phyloP scores from a whole-genome alignment of 2,888 invertebrate species.

The Galerucella calmariensis region DNA sequence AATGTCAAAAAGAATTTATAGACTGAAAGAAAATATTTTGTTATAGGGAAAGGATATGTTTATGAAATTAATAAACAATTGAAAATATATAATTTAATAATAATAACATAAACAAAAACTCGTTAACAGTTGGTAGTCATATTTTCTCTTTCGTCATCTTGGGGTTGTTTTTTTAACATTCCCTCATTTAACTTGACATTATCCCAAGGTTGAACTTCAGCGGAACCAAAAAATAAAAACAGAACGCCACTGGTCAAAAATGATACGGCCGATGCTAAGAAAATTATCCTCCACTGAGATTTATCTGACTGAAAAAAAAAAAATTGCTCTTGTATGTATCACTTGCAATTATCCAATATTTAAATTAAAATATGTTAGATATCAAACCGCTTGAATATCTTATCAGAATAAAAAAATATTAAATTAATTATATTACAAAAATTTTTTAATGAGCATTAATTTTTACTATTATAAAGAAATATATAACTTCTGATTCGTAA shows the following conservation, averaged over 20 bases:
- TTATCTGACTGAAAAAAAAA: slow-evolving; percentile 44
- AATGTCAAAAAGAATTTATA: no score
- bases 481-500: no score
- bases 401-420: no score
- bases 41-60: not conserved
- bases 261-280: slow-evolving; percentile 43
- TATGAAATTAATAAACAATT: not conserved
- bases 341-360: slow-evolving; percentile 10
- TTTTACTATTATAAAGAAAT: no score
- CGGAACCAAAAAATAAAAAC: slow-evolving; percentile 41
- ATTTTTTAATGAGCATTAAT: no score
- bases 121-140: not conserved
- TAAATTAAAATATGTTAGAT: not conserved
- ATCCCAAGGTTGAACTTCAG: slow-evolving; percentile 47
- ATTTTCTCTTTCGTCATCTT: not conserved
- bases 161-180: not conserved
- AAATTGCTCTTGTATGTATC: not conserved
- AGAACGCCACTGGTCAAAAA: slow-evolving; percentile 42
- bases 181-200: slow-evolving; percentile 1
- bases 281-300: slow-evolving; percentile 47
- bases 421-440: not conserved
- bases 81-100: not conserved
- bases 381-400: no score
- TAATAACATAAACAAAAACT: not conserved
- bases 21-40: not conserved